Evolutionary conservation across 2,113 vertebrate species (phyloP), one percentile per base, ranked within the genome.

Genomic region (Nesogale talazaci): DNA sequence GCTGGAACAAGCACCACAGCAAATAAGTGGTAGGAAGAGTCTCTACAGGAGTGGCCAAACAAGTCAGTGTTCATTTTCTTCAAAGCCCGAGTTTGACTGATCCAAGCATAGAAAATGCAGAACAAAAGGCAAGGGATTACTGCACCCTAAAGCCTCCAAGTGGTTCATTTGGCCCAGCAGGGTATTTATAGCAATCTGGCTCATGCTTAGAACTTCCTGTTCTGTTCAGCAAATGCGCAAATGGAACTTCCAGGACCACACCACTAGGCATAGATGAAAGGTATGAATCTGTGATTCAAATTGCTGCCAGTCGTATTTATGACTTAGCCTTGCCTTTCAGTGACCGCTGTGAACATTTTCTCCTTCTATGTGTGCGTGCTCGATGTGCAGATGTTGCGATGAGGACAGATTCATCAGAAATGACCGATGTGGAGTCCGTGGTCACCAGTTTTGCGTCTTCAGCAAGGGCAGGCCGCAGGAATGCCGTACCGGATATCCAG

Each of bases 361-460:
- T 79, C 85, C 72, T 92, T 94, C 27, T n/a, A n/a, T n/a, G 38
- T 79, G 1, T 92, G 8, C 94, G 31, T 97, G 3, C 95, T 97
- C 85, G 84, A 0, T 93, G 69, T 93, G 38, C 94, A 99, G 98
- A 98, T 98, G 97, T 97, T 98, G 98, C 97, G 98, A 98, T 99
- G 99, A 99, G 95, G 98, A 98, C 81, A 97, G 97, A 96, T 90
- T 85, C 89, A 91, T 91, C 98, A 97, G 97, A 97, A 91, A 99
- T 99, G 99, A 99, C 98, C 97, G 99, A 99, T 98, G 98, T 99
- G 97, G 98, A 99, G 97, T 93, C 98, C 92, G 97, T 98, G 92
- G 98, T 98, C 95, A 97, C 97, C 94, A 98, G 97, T 95, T 99
- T 99, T 95, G 98, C 98, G 36, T 97, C 98, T 72, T 99, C 99